Evolutionary conservation across 2,113 vertebrate species (phyloP), one percentile per base, ranked within the genome.

Genomic region (Laticauda laticaudata): DNA sequence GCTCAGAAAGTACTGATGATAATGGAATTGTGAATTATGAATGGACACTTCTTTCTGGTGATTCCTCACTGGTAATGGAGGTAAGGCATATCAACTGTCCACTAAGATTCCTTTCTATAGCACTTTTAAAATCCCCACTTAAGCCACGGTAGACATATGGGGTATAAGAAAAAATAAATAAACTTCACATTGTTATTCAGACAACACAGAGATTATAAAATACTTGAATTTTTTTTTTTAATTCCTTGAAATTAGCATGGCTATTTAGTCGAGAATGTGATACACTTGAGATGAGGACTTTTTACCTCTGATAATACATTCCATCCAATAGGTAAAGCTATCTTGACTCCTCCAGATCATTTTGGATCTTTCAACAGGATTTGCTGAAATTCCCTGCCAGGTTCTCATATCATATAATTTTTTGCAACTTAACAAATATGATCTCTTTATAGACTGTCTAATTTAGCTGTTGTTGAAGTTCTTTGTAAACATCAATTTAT

Each of bases 1-100:
- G 98, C 64, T 8, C 97, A 0, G 95, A 97, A 54, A 99, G 98
- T 96, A 97, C 95, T 0, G 99, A 99, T 57, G 98, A 99, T 94
- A 53, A 92, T 0, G 34, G 21, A 1, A 98, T 98, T 29, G 91
- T 23, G 21, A 94, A 92, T 7, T 99, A 92, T 64, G 64, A 98
- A 2, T 99, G 99, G 99, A 91, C 89, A 1, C 97, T 98, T 59
- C 61, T 99, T 69, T 95, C 96, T 0, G 97, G 95, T 0, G 96
- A 98, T 92, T 39, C 95, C 0, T 94, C 96, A 0, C 97, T 96
- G 18, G 92, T 97, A 86, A 94, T 98, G 21, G 94, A 98, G 98
- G 99, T 99, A 96, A 93, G 94, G 96, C 34, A 93, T 5, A 81
- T 15, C 14, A 34, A 69, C n/a, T 2, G n/a, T 34, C 34, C 39